Evolutionary conservation across 2,888 invertebrate species (phyloP).

Genomic region (Meganola albula): DNA sequence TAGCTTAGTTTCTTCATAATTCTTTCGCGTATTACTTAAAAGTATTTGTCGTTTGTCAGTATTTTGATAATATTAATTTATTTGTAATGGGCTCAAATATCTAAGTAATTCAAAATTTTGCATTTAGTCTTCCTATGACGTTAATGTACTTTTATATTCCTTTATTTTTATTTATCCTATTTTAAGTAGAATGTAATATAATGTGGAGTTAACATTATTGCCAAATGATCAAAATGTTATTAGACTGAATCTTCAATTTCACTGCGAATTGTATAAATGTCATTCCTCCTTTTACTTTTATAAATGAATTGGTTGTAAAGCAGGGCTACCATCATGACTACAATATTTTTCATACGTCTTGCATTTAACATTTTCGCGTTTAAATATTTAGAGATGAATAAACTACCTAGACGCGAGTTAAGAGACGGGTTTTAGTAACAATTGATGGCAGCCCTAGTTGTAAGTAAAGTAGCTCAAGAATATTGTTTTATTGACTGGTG

Average conservation of each 20-base stretch:
- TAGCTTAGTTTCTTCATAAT: conserved; percentile 5
- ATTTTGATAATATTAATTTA: conserved; percentile 24
- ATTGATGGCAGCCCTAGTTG: conserved; percentile 25
- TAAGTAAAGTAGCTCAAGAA: conserved; percentile 42
- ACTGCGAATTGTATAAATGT: conserved; percentile 38
- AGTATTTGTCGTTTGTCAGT: conserved; percentile 16
- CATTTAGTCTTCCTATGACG: conserved; percentile 70
- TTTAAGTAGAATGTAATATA: conserved; percentile 36
- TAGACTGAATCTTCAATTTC: conserved; percentile 67
- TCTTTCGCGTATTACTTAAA: not conserved
- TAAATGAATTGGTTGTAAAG: too few species aligned
- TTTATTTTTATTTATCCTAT: conserved; percentile 50
- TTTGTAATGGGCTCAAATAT: conserved; percentile 49
- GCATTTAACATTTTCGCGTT: too few species aligned
- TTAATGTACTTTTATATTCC: conserved; percentile 46
- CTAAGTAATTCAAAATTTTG: conserved; percentile 42
- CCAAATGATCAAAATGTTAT: conserved; percentile 75
- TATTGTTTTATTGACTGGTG: conserved; percentile 32
- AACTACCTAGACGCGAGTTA: conserved; percentile 9
- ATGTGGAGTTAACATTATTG: conserved; percentile 64
- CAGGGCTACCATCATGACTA: too few species aligned
- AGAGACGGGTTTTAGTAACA: conserved; percentile 6
- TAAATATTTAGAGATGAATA: too few species aligned
- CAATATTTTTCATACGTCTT: too few species aligned
- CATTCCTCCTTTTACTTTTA: conserved; percentile 34